These are phyloP conservation scores for Periphyllus acericola DNA, from an alignment of 2,888 invertebrate species.

Conservation along the genomic window DNA sequence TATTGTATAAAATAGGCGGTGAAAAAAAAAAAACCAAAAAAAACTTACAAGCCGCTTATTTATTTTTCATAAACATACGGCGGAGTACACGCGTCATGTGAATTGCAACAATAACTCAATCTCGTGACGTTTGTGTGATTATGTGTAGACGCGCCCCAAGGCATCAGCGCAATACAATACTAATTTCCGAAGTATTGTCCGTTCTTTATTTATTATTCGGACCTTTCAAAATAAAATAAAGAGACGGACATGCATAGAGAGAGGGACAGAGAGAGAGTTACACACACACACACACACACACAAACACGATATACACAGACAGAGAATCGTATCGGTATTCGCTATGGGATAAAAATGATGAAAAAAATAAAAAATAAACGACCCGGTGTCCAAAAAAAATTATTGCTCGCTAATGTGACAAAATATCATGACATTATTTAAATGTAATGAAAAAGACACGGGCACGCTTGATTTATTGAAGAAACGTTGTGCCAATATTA, in stretches of 20 bases:
- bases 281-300: not conserved
- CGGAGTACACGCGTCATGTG: slow-evolving; percentile 17
- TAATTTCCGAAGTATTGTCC: slow-evolving; percentile 42
- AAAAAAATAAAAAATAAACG: not conserved
- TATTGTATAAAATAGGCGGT: too few species aligned
- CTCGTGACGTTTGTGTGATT: slow-evolving; percentile 30
- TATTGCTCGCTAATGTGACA: not conserved
- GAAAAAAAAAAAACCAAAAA: not conserved
- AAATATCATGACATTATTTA: slow-evolving; percentile 3
- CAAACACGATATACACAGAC: too few species aligned
- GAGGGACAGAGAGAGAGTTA: not conserved
- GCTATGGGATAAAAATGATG: not conserved
- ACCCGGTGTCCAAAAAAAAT: not conserved
- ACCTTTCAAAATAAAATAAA: not conserved
- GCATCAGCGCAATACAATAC: slow-evolving; percentile 11
- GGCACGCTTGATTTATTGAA: not conserved
- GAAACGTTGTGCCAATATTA: not conserved
- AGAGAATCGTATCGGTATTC: not conserved
- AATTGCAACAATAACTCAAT: slow-evolving; percentile 46
- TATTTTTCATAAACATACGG: slow-evolving; percentile 23
- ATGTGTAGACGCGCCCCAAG: slow-evolving; percentile 12
- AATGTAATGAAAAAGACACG: not conserved
- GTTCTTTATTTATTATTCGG: slow-evolving; percentile 16
- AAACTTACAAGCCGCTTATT: slow-evolving; percentile 1
- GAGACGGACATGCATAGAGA: too few species aligned